Percentiles rank a stretch among this genome's conserved stretches.
These are phyloP conservation scores for Eupeodes latifasciatus DNA, from an alignment of 2,888 invertebrate species.

Conservation along the genomic window DNA sequence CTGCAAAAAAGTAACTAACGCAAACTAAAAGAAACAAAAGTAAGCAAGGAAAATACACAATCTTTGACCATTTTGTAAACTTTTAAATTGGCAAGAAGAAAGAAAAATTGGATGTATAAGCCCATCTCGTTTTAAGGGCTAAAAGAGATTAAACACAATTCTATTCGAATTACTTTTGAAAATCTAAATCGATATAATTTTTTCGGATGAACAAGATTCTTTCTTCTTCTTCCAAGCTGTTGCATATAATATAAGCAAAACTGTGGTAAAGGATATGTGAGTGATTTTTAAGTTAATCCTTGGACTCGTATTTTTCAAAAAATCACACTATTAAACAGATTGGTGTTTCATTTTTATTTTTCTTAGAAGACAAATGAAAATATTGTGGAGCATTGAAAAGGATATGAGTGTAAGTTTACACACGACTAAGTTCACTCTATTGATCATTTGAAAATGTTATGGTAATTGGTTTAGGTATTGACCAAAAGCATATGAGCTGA, in stretches of 20 bases:
- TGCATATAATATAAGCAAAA: neutral
- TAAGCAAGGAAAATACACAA: neutral
- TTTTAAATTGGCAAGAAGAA: neutral
- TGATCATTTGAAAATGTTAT: constrained; percentile 44
- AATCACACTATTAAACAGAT: constrained; percentile 14
- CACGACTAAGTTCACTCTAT: constrained; percentile 47
- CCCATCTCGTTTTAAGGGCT: neutral
- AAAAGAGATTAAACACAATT: neutral
- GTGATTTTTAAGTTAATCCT: constrained; percentile 9
- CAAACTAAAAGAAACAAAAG: neutral
- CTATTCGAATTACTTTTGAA: constrained; percentile 1
- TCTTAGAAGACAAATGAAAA: neutral
- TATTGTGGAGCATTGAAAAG: neutral
- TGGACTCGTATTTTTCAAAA: constrained; percentile 10
- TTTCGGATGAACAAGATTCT: neutral
- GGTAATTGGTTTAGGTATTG: constrained; percentile 48
- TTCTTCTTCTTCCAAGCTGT: constrained; percentile 33
- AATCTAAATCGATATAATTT: constrained; percentile 9
- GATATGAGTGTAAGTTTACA: constrained; percentile 34
- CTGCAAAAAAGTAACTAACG: constrained; percentile 15
- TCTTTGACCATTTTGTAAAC: constrained; percentile 18
- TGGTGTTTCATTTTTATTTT: constrained; percentile 2
- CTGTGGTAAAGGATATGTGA: neutral
- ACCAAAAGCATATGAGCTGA: constrained; percentile 16
- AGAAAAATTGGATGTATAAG: neutral